Conservation (phyloP, 2,797 vertebrate genomes). For the Taeniopygia guttata region DNA sequence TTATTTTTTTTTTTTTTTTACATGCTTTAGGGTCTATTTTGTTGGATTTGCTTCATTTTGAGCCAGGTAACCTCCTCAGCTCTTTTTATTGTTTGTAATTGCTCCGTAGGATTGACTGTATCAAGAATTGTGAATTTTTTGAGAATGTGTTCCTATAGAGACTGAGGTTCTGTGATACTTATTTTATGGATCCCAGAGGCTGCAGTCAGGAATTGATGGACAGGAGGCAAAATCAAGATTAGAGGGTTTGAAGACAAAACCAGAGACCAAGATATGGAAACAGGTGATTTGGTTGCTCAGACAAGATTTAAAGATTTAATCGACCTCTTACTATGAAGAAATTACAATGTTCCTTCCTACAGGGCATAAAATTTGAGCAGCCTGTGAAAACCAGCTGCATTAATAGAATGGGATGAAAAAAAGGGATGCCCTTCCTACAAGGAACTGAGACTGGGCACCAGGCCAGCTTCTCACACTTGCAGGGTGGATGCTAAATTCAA, state of each 20-base stretch:
- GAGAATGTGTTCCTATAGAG: neutral
- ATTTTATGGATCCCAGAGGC: neutral
- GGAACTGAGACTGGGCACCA: neutral
- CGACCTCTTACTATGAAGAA: neutral
- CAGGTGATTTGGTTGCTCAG: neutral
- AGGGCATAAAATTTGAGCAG: neutral
- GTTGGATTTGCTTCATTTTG: neutral
- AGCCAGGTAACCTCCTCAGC: neutral
- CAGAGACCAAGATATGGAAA: neutral
- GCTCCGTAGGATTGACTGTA: fast-evolving
- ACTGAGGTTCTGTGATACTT: neutral
- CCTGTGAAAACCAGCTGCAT: neutral
- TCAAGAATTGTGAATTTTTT: neutral
- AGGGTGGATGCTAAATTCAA: neutral
- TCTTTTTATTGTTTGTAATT: neutral
- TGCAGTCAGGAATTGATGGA: neutral
- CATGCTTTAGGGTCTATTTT: neutral
- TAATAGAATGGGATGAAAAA: neutral
- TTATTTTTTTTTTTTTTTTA: neutral
- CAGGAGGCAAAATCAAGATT: neutral
- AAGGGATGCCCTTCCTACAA: neutral
- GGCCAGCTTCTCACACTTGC: neutral
- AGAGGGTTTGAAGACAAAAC: neutral
- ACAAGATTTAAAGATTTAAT: neutral
- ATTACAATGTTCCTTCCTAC: neutral